A percentile compares a stretch with the other conserved stretches of the same genome.
Evolutionary conservation across 1,140 invertebrate genomes (phyloP).

Genomic region (Cydia pomonella): DNA sequence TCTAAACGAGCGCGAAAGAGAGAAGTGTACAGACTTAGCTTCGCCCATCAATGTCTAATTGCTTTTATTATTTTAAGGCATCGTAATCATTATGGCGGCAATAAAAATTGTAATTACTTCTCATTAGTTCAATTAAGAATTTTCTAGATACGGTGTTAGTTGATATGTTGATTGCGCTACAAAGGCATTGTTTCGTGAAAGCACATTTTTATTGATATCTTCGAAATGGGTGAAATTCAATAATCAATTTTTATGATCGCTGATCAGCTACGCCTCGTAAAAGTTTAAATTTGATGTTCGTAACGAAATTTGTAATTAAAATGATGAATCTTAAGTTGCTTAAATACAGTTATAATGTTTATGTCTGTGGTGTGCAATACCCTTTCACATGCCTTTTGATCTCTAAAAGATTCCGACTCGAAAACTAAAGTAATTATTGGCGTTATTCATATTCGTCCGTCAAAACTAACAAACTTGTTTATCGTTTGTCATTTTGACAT

Average conservation of each 20-base stretch:
- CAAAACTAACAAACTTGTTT: too few species aligned
- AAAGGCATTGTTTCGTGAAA: conserved; percentile 64
- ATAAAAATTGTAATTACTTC: conserved; percentile 81
- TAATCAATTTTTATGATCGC: conserved; percentile 69
- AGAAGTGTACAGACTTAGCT: conserved; percentile 59
- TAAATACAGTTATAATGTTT: conserved; percentile 3
- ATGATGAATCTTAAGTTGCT: conserved; percentile 24
- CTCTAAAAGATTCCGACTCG: not conserved
- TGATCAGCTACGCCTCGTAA: conserved; percentile 59
- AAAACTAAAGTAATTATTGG: not conserved
- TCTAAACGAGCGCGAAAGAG: conserved; percentile 49
- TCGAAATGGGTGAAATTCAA: conserved; percentile 54
- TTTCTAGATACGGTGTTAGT: conserved; percentile 77
- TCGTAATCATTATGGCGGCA: conserved; percentile 79
- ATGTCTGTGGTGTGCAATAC: not conserved
- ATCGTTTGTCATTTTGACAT: too few species aligned
- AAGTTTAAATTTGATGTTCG: conserved; percentile 19
- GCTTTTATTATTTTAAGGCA: conserved; percentile 81
- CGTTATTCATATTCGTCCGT: too few species aligned
- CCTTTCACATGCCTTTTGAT: not conserved
- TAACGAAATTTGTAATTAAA: conserved; percentile 29
- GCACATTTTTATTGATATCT: conserved; percentile 55
- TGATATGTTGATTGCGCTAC: conserved; percentile 73
- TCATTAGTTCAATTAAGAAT: conserved; percentile 81
- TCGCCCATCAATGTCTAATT: conserved; percentile 79